A percentile compares a stretch with the other conserved stretches of the same genome.
These are phyloP conservation scores for Cephus runcator DNA, from an alignment of 2,888 invertebrate species.

Conservation along the genomic window DNA sequence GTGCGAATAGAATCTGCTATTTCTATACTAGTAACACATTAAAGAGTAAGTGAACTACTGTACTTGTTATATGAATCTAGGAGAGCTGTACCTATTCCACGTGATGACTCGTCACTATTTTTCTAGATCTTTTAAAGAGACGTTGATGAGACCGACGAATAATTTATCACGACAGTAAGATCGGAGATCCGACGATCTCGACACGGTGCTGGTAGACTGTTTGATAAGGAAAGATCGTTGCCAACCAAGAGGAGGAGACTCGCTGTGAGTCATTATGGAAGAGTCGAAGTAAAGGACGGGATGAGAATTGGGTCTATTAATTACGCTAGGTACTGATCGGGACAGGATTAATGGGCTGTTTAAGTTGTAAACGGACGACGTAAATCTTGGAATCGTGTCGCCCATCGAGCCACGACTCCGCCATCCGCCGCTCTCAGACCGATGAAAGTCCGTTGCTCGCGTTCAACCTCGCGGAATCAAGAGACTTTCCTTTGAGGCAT, in stretches of 20 bases:
- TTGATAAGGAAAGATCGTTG: not conserved
- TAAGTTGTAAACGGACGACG: slow-evolving; percentile 18
- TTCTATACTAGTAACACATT: not conserved
- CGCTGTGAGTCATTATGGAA: not conserved
- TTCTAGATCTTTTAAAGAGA: not conserved
- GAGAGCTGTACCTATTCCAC: not conserved
- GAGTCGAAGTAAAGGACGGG: not conserved
- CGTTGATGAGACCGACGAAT: not conserved
- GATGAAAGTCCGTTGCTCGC: not conserved
- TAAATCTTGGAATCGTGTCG: slow-evolving; percentile 5
- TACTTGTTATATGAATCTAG: not conserved
- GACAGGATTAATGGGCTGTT: slow-evolving; percentile 25
- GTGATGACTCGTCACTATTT: not conserved
- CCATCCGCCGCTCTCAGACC: not conserved
- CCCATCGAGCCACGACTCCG: slow-evolving; percentile 4
- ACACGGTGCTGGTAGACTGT: not conserved
- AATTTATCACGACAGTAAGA: not conserved
- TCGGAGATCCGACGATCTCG: not conserved
- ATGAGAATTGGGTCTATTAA: slow-evolving; percentile 23
- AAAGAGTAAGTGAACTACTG: not conserved
- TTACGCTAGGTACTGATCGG: slow-evolving; percentile 16
- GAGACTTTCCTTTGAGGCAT: not conserved
- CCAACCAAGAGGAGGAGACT: not conserved
- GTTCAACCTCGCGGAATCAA: not conserved
- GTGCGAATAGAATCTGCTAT: not conserved